These are phyloP conservation scores for Rhysida immarginata DNA, from an alignment of 1,140 invertebrate species.

Conservation along the genomic window DNA sequence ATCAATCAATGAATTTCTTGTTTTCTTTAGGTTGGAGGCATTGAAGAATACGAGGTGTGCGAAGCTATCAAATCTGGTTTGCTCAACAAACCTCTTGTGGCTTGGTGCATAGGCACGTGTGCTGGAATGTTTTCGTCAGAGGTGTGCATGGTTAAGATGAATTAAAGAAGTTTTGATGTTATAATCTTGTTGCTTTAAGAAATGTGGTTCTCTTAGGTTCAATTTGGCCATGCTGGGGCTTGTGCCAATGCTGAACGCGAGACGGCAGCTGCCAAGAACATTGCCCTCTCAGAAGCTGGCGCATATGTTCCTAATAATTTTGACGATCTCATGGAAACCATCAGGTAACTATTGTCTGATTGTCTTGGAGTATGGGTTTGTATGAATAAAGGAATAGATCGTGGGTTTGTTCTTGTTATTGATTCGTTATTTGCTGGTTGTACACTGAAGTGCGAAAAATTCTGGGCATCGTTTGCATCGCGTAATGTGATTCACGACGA, in stretches of 20 bases:
- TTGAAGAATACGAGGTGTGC: constrained; percentile 97
- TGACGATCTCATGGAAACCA: constrained; percentile 69
- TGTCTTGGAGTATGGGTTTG: no score
- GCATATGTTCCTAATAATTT: constrained; percentile 85
- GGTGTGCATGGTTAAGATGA: no score
- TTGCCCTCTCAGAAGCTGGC: constrained; percentile 60
- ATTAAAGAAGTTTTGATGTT: no score
- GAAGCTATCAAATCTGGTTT: constrained; percentile 60
- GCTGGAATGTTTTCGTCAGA: constrained; percentile 84
- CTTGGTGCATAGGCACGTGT: constrained; percentile 96
- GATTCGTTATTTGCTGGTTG: no score
- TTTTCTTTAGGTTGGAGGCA: constrained; percentile 70
- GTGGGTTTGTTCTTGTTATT: no score
- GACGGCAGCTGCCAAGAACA: constrained; percentile 87
- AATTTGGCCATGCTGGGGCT: constrained; percentile 97
- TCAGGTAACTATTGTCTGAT: constrained; percentile 34
- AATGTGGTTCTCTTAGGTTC: constrained; percentile 42
- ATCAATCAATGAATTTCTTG: no score
- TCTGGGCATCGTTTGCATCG: no score
- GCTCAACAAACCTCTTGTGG: constrained; percentile 88
- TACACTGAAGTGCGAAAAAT: no score
- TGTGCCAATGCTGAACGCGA: constrained; percentile 91
- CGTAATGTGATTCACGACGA: no score
- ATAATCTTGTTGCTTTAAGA: not conserved
- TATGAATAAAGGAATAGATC: no score